phyloP scores from a whole-genome alignment of 2,113 vertebrate genomes.

The chimpanzee (Pan troglodytes) region DNA sequence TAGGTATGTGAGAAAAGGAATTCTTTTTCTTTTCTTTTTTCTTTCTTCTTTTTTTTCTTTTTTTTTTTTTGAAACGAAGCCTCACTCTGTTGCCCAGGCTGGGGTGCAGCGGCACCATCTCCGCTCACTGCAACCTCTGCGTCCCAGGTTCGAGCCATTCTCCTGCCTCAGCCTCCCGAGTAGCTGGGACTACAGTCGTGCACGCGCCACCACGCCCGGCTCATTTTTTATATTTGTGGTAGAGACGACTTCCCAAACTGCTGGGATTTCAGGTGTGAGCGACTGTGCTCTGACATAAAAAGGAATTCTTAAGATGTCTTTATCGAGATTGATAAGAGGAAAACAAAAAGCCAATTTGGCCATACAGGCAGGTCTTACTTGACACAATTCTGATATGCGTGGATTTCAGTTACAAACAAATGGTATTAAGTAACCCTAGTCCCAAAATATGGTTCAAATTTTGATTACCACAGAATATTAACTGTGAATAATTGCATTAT shows the following conservation, averaged over 20 bases:
- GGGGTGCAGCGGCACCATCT: too few relatives aligned
- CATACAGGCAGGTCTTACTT: background rate
- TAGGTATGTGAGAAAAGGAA: background rate
- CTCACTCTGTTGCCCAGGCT: too few relatives aligned
- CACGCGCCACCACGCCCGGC: rapidly evolving
- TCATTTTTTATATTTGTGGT: too few relatives aligned
- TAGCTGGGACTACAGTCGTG: too few relatives aligned
- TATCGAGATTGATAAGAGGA: background rate
- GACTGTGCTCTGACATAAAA: background rate
- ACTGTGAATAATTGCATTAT: background rate
- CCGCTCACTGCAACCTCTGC: too few relatives aligned
- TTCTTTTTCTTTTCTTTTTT: background rate
- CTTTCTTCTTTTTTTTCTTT: too few relatives aligned
- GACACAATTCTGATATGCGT: background rate
- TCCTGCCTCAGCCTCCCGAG: too few relatives aligned
- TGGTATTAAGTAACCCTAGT: background rate
- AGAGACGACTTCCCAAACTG: too few relatives aligned
- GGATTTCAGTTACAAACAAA: background rate
- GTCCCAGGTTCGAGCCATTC: too few relatives aligned
- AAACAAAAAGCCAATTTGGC: background rate
- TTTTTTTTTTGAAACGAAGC: too few relatives aligned
- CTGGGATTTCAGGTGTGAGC: too few relatives aligned
- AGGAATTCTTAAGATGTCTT: background rate
- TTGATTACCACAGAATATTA: background rate
- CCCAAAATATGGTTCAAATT: background rate